phyloP scores from a whole-genome alignment of 2,113 vertebrate species.

The Melanerpes formicivorus region DNA sequence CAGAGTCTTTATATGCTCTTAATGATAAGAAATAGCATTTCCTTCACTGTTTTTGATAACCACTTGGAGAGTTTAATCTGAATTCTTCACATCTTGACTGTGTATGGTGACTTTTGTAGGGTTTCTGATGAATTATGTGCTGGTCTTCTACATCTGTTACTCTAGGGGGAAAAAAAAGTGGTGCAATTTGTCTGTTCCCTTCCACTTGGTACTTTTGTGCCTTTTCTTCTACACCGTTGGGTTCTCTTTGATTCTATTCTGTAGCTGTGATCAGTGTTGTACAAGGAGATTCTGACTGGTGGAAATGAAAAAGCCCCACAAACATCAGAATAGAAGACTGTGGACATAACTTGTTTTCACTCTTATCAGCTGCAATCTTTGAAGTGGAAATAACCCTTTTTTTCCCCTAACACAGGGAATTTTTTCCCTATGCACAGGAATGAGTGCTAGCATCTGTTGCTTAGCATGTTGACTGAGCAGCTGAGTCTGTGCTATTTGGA shows the following conservation, averaged over 20 bases:
- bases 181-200: neutral
- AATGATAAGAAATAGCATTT: neutral
- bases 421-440: neutral
- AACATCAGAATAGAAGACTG: slow-evolving; percentile 1
- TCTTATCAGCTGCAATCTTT: neutral
- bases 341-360: neutral
- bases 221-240: neutral
- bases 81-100: neutral
- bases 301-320: neutral
- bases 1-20: neutral
- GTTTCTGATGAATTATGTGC: neutral
- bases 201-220: neutral
- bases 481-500: neutral
- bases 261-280: neutral
- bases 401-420: neutral
- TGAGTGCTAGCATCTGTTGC: neutral
- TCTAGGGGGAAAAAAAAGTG: neutral
- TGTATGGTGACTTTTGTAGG: neutral
- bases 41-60: neutral
- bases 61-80: neutral
- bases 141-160: neutral
- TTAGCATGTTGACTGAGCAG: neutral
- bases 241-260: neutral
- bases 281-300: neutral
- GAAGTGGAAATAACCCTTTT: slow-evolving; percentile 10